Evolutionary conservation across 2,888 invertebrate genomes (phyloP), one percentile per base, ranked within the genome.

Genomic region (Xestia rhomboidea): DNA sequence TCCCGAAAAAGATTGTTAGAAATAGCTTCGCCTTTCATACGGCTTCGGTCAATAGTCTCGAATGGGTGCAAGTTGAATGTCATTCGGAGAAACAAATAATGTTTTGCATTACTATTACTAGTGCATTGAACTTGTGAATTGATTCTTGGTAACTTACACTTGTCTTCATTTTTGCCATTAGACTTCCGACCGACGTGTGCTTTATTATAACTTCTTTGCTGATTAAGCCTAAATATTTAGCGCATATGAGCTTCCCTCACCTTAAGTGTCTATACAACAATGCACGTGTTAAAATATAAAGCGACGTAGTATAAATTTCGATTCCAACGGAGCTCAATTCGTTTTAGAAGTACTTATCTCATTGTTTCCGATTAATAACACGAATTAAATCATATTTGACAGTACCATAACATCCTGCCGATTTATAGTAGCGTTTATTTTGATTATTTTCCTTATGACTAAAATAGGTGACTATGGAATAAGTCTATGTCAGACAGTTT

Each of bases 31-130:
- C 30, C 27, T 77, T 57, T 68, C 41, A 38, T 57, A 64, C 18
- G 49, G 27, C 68, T 82, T 79, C 77, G 79, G 68, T 77, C 68
- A 77, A 76, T 49, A 79, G 11, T 51, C 77, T 44, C 15, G n/a
- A 57, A 49, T 64, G 44, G 1, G 15, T 76, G 77, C 68, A 68
- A 82, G 68, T 68, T 68, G 77, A 77, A 82, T 68, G 77, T 64
- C 62, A 75, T 30, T n/a, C 24, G 49, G n/a, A 57, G 11, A 64
- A 63, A 34, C 34, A 67, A 73, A 38, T 27, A 46, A 68, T n/a
- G 18, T 70, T 38, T 46, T 38, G 74, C 8, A 15, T 34, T 30
- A 77, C 15, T 76, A 34, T n/a, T n/a, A n/a, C n/a, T n/a, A 18
- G 76, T 64, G 51, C 44, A 46, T n/a, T 82, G 49, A 82, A 82